Base-by-base conservation (phyloP, 2,797 vertebrate genomes). In the Sternarchorhynchus goeldii region DNA sequence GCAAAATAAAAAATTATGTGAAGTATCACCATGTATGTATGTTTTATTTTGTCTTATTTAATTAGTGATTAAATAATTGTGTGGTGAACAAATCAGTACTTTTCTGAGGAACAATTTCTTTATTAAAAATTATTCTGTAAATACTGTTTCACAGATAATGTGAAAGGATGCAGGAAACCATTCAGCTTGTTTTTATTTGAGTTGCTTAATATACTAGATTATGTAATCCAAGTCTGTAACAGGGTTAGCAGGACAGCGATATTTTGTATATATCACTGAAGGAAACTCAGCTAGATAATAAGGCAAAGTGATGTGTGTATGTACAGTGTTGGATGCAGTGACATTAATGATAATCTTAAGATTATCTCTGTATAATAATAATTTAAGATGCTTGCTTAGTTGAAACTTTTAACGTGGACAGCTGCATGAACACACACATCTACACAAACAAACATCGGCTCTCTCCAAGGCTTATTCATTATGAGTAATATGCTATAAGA, bases 1-100 rank as follows among this genome's bases (percentile, higher is more conserved):
- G 73, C 53, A 45, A 63, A 67, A 74, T 77, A 66, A 81, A 78
- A n/a, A 63, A 63, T 21, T 20, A 20, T n/a, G 53, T 50, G 5
- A 21, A 50, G 41, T 59, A 39, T 67, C 45, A 76, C 7, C 1
- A 17, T 17, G 18, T 59, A 32, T 29, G 3, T 18, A 34, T 18
- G 10, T 20, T 5, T 16, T 3, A 1, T 16, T 74, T 69, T 53
- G 10, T 7, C 6, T 7, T 65, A 2, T 3, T 63, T 25, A 25
- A 14, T 63, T 63, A 32, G 25, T 63, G 60, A 25, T 25, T 25
- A 25, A 25, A 25, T 63, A 32, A 1, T 63, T 10, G 3, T 16
- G 25, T 14, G 32, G 57, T 3, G 25, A 21, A 8, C 5, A 32
- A 14, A 63, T 63, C 3, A 18, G 25, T 16, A 31, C 2, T 12